Conservation (phyloP, 2,113 vertebrate species). For the Aspiorhynchus laticeps region DNA sequence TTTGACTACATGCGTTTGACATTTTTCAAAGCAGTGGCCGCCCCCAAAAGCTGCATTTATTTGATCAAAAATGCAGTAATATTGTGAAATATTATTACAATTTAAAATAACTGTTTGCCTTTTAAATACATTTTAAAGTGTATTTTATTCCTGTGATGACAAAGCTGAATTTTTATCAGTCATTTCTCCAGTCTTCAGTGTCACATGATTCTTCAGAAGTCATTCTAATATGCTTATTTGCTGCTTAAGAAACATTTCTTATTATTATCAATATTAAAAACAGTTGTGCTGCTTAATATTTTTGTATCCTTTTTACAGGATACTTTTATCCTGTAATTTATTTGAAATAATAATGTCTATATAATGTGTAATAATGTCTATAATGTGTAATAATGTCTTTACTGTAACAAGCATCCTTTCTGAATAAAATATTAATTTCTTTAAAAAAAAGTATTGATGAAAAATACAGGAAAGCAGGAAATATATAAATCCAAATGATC, state of each 20-base stretch:
- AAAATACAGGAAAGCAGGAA: background rate
- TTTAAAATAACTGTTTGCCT: background rate
- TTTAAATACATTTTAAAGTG: background rate
- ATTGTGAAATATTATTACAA: background rate
- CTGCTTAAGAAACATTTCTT: background rate
- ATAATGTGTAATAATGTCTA: background rate
- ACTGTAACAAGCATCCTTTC: background rate
- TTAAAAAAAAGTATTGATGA: background rate
- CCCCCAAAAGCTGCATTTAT: background rate
- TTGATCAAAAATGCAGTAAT: background rate
- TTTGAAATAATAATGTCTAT: too few species aligned
- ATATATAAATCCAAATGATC: conserved; percentile 11
- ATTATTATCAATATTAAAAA: background rate
- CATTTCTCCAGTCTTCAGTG: background rate
- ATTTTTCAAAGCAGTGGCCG: too few species aligned
- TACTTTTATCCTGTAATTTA: too few species aligned
- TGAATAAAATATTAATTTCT: background rate
- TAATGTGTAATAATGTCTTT: background rate
- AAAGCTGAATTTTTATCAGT: background rate
- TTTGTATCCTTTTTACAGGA: too few species aligned
- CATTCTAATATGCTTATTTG: background rate
- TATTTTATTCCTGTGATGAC: too few species aligned
- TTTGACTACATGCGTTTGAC: too few species aligned
- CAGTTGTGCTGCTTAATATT: background rate
- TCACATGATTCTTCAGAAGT: background rate